Conservation (phyloP, 1,140 invertebrate genomes). For the Aphis gossypii region DNA sequence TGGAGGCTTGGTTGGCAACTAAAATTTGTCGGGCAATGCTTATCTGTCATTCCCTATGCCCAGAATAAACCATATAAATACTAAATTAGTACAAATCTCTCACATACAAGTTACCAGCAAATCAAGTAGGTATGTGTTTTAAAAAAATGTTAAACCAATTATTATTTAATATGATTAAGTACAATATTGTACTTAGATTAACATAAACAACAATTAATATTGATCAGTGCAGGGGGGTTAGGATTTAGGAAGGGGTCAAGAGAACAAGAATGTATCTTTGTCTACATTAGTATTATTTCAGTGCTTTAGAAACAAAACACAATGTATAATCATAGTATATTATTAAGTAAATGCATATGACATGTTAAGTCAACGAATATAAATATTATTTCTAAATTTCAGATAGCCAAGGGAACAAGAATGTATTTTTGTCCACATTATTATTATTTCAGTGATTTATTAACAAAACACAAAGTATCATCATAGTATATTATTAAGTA, state of each 20-base stretch:
- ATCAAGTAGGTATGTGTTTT: too few species aligned
- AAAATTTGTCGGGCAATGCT: too few species aligned
- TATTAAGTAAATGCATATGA: background rate
- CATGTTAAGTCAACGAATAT: background rate
- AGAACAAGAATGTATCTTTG: background rate
- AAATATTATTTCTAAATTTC: background rate
- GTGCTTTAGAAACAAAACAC: constrained; percentile 20
- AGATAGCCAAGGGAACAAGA: constrained; percentile 49
- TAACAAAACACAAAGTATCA: constrained; percentile 30
- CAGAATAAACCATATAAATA: background rate
- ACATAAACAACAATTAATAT: too few species aligned
- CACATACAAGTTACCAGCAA: too few species aligned
- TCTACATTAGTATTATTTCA: constrained; percentile 1
- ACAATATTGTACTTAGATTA: too few species aligned
- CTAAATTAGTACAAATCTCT: too few species aligned
- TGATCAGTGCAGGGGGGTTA: too few species aligned
- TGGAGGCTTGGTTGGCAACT: background rate
- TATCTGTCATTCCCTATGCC: background rate
- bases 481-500: too few species aligned
- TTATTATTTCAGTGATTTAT: background rate
- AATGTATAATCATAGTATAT: too few species aligned
- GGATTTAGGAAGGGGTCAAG: background rate
- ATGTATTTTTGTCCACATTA: constrained; percentile 40
- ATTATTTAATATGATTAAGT: too few species aligned
- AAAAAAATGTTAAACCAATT: too few species aligned